Evolutionary conservation across 2,888 invertebrate genomes (phyloP), one percentile per base, ranked within the genome.

Genomic region (Keiferia lycopersicella): DNA sequence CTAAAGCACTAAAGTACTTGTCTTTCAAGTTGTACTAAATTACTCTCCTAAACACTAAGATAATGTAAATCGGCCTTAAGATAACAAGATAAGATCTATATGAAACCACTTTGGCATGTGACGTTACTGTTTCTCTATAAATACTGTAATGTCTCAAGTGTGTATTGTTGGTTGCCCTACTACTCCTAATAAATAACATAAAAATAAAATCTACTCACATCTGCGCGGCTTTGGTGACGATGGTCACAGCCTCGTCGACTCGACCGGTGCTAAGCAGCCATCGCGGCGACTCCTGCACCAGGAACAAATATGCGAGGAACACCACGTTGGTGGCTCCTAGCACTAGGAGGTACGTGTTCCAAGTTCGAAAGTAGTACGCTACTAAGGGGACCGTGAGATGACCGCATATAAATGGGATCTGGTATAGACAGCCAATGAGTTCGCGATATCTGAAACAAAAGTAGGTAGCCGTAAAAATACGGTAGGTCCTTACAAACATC

Each of bases 221-320:
- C 64, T 84, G 83, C 0, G 96, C 96, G n/a, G 94, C 95, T 69
- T 87, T 93, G 71, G 93, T 93, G n/a, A 96, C 85, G 0, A 96
- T 92, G 57, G 79, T 80, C 0, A 94, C 88, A 0, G 96, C 95
- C 50, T 94, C 90, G 1, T 94, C 94, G 22, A 94, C 89, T 60
- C 92, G 88, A 0, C 96, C 96, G 0, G 94, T 93, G n/a, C 95
- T 94, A 66, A 96, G 87, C 39, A 96, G 87, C 96, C 96, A 97
- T 45, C 96, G 90, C 0, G 96, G 96, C 0, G 96, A 96, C 82
- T 97, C 96, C 0, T 94, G 94, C 30, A 96, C 82, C n/a, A 95
- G 74, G 91, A 95, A 95, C 78, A 94, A 94, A 73, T 95, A 95
- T 0, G 93, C 91, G 59, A 95, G 84, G 68, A 95, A 92, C 48